A percentile compares a stretch with the other conserved stretches of the same genome.
These are phyloP conservation scores for Drosophila seguyi DNA, from an alignment of 1,140 invertebrate genomes.

Conservation along the genomic window DNA sequence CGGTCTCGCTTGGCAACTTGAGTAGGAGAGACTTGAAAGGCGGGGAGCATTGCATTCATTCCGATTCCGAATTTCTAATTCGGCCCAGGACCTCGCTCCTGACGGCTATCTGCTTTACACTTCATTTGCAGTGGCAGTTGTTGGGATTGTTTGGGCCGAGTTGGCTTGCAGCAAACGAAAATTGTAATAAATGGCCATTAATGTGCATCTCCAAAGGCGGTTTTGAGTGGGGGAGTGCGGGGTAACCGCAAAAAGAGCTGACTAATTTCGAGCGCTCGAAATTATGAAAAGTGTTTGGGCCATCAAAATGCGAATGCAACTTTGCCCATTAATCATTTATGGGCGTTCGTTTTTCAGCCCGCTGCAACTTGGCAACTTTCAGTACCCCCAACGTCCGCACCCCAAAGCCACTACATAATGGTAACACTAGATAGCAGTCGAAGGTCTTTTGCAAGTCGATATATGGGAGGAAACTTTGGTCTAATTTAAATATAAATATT, in stretches of 20 bases:
- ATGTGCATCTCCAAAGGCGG: constrained; percentile 44
- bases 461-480: no score
- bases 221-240: background rate
- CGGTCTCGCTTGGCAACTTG: constrained; percentile 47
- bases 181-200: constrained; percentile 69
- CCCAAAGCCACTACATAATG: constrained; percentile 21
- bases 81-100: constrained; percentile 1
- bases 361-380: constrained; percentile 69
- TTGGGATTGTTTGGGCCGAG: constrained; percentile 34
- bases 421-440: constrained; percentile 7
- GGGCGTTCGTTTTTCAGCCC: constrained; percentile 63
- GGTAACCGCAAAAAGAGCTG: constrained; percentile 37
- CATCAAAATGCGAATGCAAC: constrained; percentile 61
- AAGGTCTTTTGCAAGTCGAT: background rate
- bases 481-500: no score
- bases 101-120: constrained; percentile 66
- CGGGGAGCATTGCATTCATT: constrained; percentile 55
- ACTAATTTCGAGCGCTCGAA: constrained; percentile 68
- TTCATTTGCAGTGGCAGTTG: constrained; percentile 72
- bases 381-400: constrained; percentile 18
- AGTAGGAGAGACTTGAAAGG: constrained; percentile 22
- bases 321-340: constrained; percentile 81
- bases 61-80: constrained; percentile 27
- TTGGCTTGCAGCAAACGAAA: constrained; percentile 49
- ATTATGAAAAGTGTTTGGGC: constrained; percentile 73